These are phyloP conservation scores for Chrysolina oricalcia DNA, from an alignment of 2,888 invertebrate species.

Conservation along the genomic window DNA sequence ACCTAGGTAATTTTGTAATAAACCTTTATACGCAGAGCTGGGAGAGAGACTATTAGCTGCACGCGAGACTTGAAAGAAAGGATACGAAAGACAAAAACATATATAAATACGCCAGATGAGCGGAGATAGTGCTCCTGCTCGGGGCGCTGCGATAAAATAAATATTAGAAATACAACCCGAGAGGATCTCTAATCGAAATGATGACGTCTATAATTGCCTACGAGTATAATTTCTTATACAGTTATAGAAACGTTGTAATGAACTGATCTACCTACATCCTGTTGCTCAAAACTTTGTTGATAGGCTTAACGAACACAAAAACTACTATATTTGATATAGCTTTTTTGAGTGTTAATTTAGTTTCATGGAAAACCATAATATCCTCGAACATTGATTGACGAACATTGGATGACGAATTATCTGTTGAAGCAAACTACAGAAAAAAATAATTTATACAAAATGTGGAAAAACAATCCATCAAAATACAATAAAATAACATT, in stretches of 20 bases:
- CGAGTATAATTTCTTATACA: background rate
- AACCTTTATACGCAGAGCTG: slow-evolving; percentile 43
- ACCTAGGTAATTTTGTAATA: slow-evolving; percentile 48
- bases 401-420: too few species aligned
- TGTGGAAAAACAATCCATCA: too few species aligned
- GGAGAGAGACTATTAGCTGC: slow-evolving; percentile 39
- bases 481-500: too few species aligned
- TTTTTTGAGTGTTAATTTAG: too few species aligned
- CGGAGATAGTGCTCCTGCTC: slow-evolving; percentile 13
- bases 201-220: slow-evolving; percentile 9
- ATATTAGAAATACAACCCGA: background rate
- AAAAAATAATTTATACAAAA: too few species aligned
- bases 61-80: slow-evolving; percentile 39
- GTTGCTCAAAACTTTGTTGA: background rate
- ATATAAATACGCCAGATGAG: slow-evolving; percentile 22
- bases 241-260: background rate
- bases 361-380: too few species aligned
- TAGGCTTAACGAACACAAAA: background rate
- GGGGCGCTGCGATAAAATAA: background rate
- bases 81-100: slow-evolving; percentile 34
- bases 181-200: slow-evolving; percentile 2
- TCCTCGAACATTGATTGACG: too few species aligned
- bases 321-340: background rate
- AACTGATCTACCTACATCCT: slow-evolving; percentile 2
- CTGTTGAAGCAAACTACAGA: too few species aligned